Evolutionary conservation across 2,888 invertebrate genomes (phyloP), one percentile per base, ranked within the genome.

Genomic region (Colostygia pectinataria): DNA sequence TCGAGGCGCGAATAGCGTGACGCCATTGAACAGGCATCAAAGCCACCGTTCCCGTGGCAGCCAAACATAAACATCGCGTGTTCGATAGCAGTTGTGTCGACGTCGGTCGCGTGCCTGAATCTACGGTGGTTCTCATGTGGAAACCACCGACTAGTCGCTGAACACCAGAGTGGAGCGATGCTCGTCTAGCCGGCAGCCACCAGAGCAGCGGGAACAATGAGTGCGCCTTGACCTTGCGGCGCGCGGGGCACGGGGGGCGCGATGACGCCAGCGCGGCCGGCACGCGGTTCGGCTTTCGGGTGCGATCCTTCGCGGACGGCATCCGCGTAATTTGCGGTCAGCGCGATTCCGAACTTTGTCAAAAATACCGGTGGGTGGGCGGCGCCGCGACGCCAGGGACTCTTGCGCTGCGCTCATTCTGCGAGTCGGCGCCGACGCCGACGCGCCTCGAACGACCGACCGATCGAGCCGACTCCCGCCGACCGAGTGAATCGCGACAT

Each of bases 251-350:
- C 34, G 81, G 71, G 80, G 77, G 71, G 79, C 66, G 73, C 77
- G 86, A 82, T 89, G 89, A 88, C 88, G 90, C 80, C 87, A 85
- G 77, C 85, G 82, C 83, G 86, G 81, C 74, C 86, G 80, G 76
- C 71, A 74, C 79, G 80, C 82, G 74, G 73, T 76, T 83, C 76
- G 86, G 88, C 90, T 90, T 89, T 90, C 89, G 90, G 89, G 86
- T 85, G 86, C 86, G 87, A 90, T 88, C 88, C 89, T 86, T 82
- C 82, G 85, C 75, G 83, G 81, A 80, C 83, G 82, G 78, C 80
- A 88, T 90, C 85, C 89, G 89, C 86, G 87, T 89, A 84, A 85
- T 84, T 83, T 83, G 86, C 73, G 86, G 84, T 84, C 82, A 85
- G 80, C 74, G 83, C 71, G 75, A 79, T 76, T 81, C 77, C 72